These are phyloP conservation scores for Pantherophis vulpinus DNA, from an alignment of 2,797 vertebrate genomes.

Conservation along the genomic window DNA sequence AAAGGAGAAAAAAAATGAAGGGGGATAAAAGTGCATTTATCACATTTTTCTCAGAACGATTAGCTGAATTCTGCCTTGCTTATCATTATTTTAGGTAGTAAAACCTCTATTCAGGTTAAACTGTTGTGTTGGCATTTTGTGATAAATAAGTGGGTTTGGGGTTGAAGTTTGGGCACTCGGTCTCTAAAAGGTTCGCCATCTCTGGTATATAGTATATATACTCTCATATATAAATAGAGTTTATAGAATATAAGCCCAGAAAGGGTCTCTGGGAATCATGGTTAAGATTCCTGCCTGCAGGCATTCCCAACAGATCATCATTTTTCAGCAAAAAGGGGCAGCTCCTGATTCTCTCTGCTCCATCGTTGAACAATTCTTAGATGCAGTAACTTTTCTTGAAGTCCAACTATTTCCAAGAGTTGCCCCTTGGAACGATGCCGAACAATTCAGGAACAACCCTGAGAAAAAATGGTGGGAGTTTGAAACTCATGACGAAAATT, in stretches of 20 bases:
- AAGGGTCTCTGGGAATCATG: neutral
- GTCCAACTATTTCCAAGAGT: neutral
- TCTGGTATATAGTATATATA: no score
- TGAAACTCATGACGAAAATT: neutral
- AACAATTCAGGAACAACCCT: neutral
- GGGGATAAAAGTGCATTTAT: no score
- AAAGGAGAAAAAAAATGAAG: no score
- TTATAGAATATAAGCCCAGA: neutral
- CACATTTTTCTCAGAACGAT: no score
- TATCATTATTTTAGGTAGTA: no score
- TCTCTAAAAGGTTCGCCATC: no score
- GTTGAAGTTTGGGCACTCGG: no score
- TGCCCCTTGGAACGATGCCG: neutral
- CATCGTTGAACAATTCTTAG: neutral
- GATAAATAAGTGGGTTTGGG: no score
- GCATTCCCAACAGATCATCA: neutral
- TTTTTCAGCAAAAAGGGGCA: neutral
- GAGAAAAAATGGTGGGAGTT: rapidly evolving
- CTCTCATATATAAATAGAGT: neutral
- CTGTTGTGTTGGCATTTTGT: no score
- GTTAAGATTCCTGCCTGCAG: neutral
- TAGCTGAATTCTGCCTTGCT: no score
- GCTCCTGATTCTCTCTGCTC: neutral
- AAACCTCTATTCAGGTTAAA: no score
- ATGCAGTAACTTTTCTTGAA: neutral